Base-by-base conservation (phyloP, 1,140 invertebrate species). In the Apis florea region DNA sequence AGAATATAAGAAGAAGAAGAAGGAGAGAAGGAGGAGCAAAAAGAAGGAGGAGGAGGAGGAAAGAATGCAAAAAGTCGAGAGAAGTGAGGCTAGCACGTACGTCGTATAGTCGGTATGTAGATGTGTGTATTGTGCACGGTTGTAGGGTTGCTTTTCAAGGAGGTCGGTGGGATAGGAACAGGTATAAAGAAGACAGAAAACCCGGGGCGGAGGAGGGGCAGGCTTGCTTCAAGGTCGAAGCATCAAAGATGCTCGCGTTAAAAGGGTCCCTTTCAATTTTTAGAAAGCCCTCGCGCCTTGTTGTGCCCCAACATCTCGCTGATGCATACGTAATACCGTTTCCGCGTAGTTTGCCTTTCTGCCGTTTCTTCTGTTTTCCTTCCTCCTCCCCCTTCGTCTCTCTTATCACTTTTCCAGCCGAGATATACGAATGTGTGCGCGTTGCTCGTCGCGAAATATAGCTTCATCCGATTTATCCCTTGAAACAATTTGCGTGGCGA, bases 181-280 rank as follows among this genome's bases (percentile, higher is more conserved):
- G 59, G 51, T 49, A 56, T 54, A 66, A 53, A 59, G 76, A 61
- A 71, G 67, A 61, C 40, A 53, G 64, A 51, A 31, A 53, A 49
- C 54, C 3, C 58, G 1, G n/a, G 1, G 13, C 11, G 74, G 49
- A 15, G 12, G 21, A 24, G 49, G 47, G 61, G 15, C 74, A 49
- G 26, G 47, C 53, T 11, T 49, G 59, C 49, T 63, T 71, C 78
- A 80, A 80, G 78, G 78, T 74, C 77, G 77, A 40, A 15, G 17
- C 68, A 71, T 79, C 77, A 72, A 72, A 72, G 77, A 79, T 79
- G 77, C 77, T 24, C 26, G 68, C 24, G 77, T 71, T 79, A 71
- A 79, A 79, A 79, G 68, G 68, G 58, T 63, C 40, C 58, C 56
- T 79, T 79, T 79, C 77, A 72, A 79, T 71, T 79, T 79, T 79